phyloP scores from a whole-genome alignment of 1,140 invertebrate species.

The Ceratitis capitata region DNA sequence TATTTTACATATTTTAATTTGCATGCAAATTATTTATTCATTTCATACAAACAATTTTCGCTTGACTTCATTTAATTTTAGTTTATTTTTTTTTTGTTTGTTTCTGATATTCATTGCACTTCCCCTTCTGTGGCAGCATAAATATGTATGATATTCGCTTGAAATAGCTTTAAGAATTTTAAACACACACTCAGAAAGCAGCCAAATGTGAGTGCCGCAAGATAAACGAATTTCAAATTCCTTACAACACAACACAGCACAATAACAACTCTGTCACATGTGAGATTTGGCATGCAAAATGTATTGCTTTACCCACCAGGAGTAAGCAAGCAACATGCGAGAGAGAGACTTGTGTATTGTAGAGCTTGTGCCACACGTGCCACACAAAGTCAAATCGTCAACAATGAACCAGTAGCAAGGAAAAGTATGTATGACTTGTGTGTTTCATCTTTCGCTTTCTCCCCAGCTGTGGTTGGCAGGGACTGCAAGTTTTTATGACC shows the following conservation, averaged over 20 bases:
- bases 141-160: background rate
- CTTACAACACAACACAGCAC: conserved; percentile 2
- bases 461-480: background rate
- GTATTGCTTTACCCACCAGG: too few species aligned
- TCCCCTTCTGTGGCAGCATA: too few species aligned
- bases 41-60: background rate
- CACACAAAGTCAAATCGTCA: background rate
- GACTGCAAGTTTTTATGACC: conserved; percentile 21
- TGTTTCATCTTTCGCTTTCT: too few species aligned
- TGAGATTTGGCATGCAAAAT: conserved; percentile 14
- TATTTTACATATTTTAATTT: too few species aligned
- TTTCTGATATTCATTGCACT: background rate
- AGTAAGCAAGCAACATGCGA: too few species aligned
- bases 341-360: background rate
- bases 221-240: background rate
- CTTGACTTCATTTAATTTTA: conserved; percentile 8
- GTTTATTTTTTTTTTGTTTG: background rate
- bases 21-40: too few species aligned
- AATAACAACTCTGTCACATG: background rate
- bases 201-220: background rate
- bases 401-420: background rate
- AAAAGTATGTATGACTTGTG: too few species aligned
- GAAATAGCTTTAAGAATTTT: background rate
- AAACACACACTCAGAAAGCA: background rate
- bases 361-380: background rate